Percentiles rank a stretch among this genome's conserved stretches.
phyloP scores from a whole-genome alignment of 2,113 vertebrate species.

The Collichthys lucidus region DNA sequence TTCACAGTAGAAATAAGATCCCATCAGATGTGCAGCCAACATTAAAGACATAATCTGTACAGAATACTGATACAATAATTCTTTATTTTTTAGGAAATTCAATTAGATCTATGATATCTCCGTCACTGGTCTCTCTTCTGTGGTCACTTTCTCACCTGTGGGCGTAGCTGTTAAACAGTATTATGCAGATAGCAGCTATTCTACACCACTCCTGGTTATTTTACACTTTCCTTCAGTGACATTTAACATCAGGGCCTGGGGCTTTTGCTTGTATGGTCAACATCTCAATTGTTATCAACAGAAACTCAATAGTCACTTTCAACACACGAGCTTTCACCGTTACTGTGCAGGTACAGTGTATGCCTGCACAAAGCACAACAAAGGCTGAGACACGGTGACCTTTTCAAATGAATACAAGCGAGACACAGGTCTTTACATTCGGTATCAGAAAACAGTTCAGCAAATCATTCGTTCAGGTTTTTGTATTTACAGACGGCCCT shows the following conservation, averaged over 20 bases:
- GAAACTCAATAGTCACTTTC: constrained; percentile 1
- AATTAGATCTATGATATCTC: background rate
- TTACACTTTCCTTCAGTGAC: constrained; percentile 14
- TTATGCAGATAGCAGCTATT: background rate
- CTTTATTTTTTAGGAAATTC: background rate
- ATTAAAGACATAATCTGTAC: background rate
- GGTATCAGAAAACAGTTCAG: background rate
- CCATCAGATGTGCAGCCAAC: too few relatives aligned
- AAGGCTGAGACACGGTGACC: background rate
- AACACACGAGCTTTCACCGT: background rate
- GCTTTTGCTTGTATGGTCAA: background rate
- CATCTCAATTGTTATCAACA: constrained; percentile 25
- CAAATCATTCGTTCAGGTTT: background rate
- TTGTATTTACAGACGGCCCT: background rate
- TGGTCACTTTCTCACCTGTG: background rate
- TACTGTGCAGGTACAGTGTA: background rate
- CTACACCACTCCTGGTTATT: constrained; percentile 21
- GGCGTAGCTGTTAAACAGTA: background rate
- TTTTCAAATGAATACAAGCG: background rate
- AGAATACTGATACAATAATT: background rate
- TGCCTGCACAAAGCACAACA: background rate
- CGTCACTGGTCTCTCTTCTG: background rate
- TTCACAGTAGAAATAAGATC: constrained; percentile 2
- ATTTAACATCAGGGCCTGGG: background rate
- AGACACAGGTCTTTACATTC: background rate